Evolutionary conservation across 1,140 invertebrate species (phyloP).

Genomic region (Hyposmocoma kahamanoa): DNA sequence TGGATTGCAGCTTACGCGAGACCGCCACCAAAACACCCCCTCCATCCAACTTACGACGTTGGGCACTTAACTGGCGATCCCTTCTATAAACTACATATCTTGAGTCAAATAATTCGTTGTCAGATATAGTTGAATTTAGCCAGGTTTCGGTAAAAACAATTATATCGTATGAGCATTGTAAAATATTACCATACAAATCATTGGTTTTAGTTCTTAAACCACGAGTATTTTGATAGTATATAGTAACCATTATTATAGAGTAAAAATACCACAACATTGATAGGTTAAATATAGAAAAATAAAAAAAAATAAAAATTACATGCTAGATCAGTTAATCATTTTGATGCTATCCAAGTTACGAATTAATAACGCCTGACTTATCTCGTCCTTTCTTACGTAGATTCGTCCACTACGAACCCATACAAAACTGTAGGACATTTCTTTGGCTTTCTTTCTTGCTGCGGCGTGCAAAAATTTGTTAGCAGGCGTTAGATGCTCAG

Average conservation of each 20-base stretch:
- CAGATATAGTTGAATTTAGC: neutral
- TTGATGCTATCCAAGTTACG: neutral
- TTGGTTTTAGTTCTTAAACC: neutral
- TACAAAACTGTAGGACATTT: neutral
- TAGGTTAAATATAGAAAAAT: neutral
- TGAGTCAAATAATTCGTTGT: neutral
- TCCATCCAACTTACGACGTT: neutral
- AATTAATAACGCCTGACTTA: neutral
- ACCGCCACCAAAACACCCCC: neutral
- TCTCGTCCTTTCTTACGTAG: neutral
- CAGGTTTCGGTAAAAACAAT: neutral
- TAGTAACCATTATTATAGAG: neutral
- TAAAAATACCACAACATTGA: neutral
- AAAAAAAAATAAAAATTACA: neutral
- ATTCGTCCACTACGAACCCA: neutral
- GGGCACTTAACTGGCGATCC: neutral
- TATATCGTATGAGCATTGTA: neutral
- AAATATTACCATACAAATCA: neutral
- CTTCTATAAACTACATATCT: neutral
- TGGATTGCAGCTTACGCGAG: no score
- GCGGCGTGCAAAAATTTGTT: neutral
- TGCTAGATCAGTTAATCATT: neutral
- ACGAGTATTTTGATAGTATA: neutral
- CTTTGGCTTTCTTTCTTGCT: neutral
- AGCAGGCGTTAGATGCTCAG: neutral